These are phyloP conservation scores for Apamea crenata DNA, from an alignment of 2,888 invertebrate genomes.

Conservation along the genomic window DNA sequence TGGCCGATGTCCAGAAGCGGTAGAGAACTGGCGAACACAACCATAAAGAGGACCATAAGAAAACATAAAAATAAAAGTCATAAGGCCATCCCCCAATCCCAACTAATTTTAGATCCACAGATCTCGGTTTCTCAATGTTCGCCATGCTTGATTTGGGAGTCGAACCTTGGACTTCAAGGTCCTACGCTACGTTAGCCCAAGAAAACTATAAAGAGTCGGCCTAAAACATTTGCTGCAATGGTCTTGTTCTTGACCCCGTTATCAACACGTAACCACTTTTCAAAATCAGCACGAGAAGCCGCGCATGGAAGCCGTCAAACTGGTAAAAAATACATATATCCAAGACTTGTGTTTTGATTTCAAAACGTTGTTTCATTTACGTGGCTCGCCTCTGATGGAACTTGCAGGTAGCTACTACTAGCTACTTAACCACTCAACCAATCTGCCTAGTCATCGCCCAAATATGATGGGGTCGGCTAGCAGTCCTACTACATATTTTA, in stretches of 20 bases:
- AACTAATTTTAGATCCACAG: conserved; percentile 20
- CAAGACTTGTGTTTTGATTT: background rate
- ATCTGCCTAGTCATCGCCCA: too few relatives aligned
- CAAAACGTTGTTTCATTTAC: background rate
- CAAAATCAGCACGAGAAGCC: conserved; percentile 12
- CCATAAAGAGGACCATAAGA: background rate
- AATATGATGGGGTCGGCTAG: too few relatives aligned
- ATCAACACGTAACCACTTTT: conserved; percentile 28
- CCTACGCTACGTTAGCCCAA: conserved; percentile 2
- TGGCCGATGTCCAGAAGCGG: background rate
- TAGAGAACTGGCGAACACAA: background rate
- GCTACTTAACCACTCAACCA: too few relatives aligned
- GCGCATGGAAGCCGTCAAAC: background rate
- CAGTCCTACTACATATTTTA: background rate
- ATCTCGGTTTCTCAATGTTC: conserved; percentile 20
- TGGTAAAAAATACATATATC: background rate
- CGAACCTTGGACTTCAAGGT: conserved; percentile 50
- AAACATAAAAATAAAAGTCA: background rate
- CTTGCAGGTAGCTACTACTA: background rate
- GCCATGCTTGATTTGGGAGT: conserved; percentile 36
- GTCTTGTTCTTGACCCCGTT: conserved; percentile 52
- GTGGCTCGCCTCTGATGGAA: background rate
- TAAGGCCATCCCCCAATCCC: background rate
- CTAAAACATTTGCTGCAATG: conserved; percentile 30
- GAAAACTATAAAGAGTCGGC: conserved; percentile 30